phyloP scores from a whole-genome alignment of 2,888 invertebrate genomes.

The Flexamia atlantica region DNA sequence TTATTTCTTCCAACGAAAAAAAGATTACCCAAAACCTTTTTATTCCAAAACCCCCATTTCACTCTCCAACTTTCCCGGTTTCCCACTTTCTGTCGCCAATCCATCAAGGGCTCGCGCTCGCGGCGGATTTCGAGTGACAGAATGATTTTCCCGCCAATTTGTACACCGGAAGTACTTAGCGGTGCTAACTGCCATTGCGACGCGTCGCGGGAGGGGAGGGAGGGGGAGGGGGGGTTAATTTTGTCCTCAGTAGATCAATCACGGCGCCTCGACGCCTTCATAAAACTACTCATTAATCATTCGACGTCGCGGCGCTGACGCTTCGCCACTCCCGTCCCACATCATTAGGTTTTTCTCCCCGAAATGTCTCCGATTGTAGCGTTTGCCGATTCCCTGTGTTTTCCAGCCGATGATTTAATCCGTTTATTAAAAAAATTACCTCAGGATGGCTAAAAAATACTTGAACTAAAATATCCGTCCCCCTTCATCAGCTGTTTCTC shows the following conservation, averaged over 20 bases:
- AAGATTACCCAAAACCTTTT: no score
- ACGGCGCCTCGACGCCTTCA: slow-evolving; percentile 54
- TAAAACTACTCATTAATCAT: slow-evolving; percentile 59
- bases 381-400: neutral
- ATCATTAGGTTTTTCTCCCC: slow-evolving; percentile 34
- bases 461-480: no score
- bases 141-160: slow-evolving; percentile 53
- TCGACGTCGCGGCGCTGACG: slow-evolving; percentile 37
- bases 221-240: slow-evolving; percentile 40
- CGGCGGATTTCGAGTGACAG: slow-evolving; percentile 43
- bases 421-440: no score
- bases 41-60: no score
- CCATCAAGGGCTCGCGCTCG: slow-evolving; percentile 22
- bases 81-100: slow-evolving; percentile 18
- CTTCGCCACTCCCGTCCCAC: slow-evolving; percentile 28
- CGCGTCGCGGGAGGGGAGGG: neutral
- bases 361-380: neutral
- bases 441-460: no score
- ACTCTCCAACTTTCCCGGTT: neutral
- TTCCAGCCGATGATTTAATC: no score
- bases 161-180: slow-evolving; percentile 14
- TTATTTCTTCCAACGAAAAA: no score
- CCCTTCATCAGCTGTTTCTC: no score
- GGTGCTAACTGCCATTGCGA: slow-evolving; percentile 37
- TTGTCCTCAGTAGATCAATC: slow-evolving; percentile 54